phyloP scores from a whole-genome alignment of 2,888 invertebrate genomes.

The Palloptera scutellata region DNA sequence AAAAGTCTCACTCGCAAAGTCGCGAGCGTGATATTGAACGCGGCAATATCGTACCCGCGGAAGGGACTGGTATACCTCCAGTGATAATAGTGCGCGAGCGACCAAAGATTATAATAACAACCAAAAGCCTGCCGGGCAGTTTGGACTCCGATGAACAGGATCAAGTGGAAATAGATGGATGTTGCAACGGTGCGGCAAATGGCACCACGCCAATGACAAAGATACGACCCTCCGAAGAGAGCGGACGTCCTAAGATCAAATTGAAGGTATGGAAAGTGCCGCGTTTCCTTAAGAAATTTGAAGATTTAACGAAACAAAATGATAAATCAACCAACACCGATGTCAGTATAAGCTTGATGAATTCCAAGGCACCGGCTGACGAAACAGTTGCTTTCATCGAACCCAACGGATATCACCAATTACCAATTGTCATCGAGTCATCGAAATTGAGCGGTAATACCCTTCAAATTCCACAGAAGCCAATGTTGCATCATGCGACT shows the following conservation, averaged over 20 bases:
- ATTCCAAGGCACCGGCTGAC: conserved; percentile 40
- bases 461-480: conserved; percentile 63
- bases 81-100: conserved; percentile 55
- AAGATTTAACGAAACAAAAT: conserved; percentile 53
- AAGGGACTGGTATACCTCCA: conserved; percentile 48
- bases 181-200: conserved; percentile 52
- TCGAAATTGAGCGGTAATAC: conserved; percentile 62
- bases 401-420: conserved; percentile 70
- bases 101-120: conserved; percentile 67
- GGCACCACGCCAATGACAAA: conserved; percentile 23
- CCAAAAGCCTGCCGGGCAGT: conserved; percentile 84
- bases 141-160: conserved; percentile 81
- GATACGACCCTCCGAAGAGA: conserved; percentile 66
- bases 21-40: conserved; percentile 52
- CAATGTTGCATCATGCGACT: conserved; percentile 51
- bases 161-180: conserved; percentile 65
- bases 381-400: conserved; percentile 55
- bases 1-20: conserved; percentile 56
- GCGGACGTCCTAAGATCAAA: conserved; percentile 44
- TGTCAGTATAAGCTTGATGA: conserved; percentile 39
- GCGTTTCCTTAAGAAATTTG: conserved; percentile 72
- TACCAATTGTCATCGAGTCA: conserved; percentile 72
- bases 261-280: conserved; percentile 76
- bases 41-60: conserved; percentile 47
- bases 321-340: conserved; percentile 42